Evolutionary conservation across 2,113 vertebrate species (phyloP).

Genomic region (Vidua chalybeata): DNA sequence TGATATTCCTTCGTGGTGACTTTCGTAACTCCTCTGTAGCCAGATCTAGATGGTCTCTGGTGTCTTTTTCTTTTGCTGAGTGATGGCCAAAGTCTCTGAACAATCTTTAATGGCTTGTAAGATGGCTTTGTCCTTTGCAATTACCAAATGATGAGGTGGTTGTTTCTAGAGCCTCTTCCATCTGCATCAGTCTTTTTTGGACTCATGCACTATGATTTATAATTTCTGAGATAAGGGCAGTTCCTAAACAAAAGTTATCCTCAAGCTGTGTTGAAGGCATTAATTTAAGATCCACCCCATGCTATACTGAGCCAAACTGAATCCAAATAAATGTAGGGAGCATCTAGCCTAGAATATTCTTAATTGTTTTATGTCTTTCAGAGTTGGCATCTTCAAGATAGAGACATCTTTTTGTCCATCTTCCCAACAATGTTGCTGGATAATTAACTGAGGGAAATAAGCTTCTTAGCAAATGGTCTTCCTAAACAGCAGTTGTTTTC

Average conservation of each 20-base stretch:
- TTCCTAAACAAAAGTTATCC: not conserved
- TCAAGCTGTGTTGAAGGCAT: not conserved
- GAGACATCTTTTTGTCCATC: not conserved
- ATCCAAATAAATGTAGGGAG: not conserved
- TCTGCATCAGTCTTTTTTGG: not conserved
- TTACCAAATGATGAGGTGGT: not conserved
- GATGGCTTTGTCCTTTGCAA: not conserved
- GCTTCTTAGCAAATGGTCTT: not conserved
- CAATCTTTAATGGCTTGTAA: not conserved
- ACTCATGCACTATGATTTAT: not conserved
- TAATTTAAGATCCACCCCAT: not conserved
- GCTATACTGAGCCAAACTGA: not conserved
- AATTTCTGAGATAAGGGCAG: not conserved
- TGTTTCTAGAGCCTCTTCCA: not conserved
- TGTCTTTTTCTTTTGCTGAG: not conserved
- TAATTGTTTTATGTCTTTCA: not conserved
- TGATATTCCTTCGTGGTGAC: accelerated
- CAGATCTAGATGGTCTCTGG: not conserved
- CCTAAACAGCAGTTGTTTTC: not conserved
- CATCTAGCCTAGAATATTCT: not conserved
- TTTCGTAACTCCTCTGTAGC: not conserved
- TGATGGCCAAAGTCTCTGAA: not conserved
- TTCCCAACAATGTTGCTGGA: not conserved
- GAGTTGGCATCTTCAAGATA: not conserved
- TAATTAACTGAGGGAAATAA: not conserved